Evolutionary conservation across 2,888 invertebrate genomes (phyloP).

Genomic region (Myopa tessellatipennis): DNA sequence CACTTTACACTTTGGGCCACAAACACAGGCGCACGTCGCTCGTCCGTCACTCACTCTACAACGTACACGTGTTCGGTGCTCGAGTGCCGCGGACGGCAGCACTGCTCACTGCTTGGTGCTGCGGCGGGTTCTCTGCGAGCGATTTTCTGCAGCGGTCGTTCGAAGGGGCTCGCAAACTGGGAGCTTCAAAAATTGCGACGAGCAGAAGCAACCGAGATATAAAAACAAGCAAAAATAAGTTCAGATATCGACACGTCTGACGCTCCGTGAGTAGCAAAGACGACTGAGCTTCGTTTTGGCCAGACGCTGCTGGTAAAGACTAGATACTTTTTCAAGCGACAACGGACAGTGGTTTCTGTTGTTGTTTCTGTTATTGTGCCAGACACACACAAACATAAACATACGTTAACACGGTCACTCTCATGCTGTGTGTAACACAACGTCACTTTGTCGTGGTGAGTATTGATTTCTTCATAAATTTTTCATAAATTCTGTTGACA

Average conservation of each 20-base stretch:
- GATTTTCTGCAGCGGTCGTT: not conserved
- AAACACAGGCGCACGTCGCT: not conserved
- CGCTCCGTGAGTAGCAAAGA: slow-evolving; percentile 14
- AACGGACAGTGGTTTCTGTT: not conserved
- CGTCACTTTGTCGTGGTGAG: not conserved
- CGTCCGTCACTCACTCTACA: not conserved
- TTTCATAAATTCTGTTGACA: not conserved
- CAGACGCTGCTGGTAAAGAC: slow-evolving; percentile 10
- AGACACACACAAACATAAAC: not conserved
- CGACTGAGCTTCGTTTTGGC: slow-evolving; percentile 15
- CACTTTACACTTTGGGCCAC: slow-evolving; percentile 61
- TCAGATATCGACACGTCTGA: slow-evolving; percentile 9
- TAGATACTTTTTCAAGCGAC: slow-evolving; percentile 17
- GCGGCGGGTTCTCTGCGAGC: not conserved
- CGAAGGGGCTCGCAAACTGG: not conserved
- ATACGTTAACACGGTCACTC: not conserved
- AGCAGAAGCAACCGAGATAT: not conserved
- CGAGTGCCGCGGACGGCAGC: not conserved
- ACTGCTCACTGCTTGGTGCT: not conserved
- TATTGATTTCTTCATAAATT: not conserved
- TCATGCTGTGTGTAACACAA: not conserved
- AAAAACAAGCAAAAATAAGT: not conserved
- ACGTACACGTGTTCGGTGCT: not conserved
- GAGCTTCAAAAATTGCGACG: not conserved
- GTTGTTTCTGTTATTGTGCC: slow-evolving; percentile 15